phyloP scores from a whole-genome alignment of 2,888 invertebrate genomes.

The Hylaea fasciaria region DNA sequence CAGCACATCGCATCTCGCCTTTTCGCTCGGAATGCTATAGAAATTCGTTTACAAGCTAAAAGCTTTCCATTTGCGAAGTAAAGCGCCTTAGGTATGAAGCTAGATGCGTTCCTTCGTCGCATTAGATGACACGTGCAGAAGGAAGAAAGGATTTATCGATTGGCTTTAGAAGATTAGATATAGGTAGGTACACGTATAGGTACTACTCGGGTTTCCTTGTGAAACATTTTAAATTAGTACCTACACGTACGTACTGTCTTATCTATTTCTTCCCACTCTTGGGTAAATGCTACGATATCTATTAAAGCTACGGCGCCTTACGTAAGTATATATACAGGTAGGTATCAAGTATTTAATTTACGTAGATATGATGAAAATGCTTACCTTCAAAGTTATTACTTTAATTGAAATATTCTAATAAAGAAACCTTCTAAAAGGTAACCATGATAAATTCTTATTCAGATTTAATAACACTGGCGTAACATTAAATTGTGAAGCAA shows the following conservation, averaged over 20 bases:
- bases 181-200: too few relatives aligned
- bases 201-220: too few relatives aligned
- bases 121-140: slow-evolving; percentile 25
- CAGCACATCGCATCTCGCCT: slow-evolving; percentile 10
- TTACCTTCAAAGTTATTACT: slow-evolving; percentile 21
- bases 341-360: too few relatives aligned
- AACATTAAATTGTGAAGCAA: background rate
- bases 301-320: too few relatives aligned
- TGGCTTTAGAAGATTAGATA: background rate
- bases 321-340: too few relatives aligned
- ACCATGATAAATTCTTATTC: background rate
- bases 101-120: slow-evolving; percentile 40
- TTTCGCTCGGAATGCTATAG: slow-evolving; percentile 45
- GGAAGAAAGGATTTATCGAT: background rate
- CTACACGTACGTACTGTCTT: too few relatives aligned
- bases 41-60: slow-evolving; percentile 76
- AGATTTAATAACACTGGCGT: background rate
- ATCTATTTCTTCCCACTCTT: too few relatives aligned
- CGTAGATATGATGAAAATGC: background rate
- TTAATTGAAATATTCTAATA: slow-evolving; percentile 3
- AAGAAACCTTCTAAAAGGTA: background rate
- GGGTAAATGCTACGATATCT: too few relatives aligned
- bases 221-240: too few relatives aligned
- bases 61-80: slow-evolving; percentile 73
- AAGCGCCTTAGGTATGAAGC: slow-evolving; percentile 50